These are phyloP conservation scores for Calephelis virginiensis DNA, from an alignment of 1,140 invertebrate genomes.

Conservation along the genomic window DNA sequence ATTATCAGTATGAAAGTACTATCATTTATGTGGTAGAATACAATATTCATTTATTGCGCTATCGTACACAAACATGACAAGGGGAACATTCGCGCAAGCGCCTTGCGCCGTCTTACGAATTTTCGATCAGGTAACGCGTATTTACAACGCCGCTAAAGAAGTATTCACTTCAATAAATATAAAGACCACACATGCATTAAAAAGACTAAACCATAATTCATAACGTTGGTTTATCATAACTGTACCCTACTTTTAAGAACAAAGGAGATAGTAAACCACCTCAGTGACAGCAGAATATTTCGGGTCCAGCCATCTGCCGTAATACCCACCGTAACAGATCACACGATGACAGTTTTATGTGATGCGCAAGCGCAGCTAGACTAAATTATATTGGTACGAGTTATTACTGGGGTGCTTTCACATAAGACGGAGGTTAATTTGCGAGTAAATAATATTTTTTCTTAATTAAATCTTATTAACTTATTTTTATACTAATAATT, in stretches of 20 bases:
- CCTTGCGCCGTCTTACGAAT: no score
- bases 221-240: background rate
- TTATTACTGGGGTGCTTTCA: conserved; percentile 20
- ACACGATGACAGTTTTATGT: conserved; percentile 40
- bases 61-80: no score
- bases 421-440: conserved; percentile 13
- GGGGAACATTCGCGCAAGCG: no score
- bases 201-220: background rate
- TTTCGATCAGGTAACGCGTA: no score
- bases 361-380: conserved; percentile 31
- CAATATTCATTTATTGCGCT: no score
- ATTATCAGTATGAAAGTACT: no score
- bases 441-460: background rate
- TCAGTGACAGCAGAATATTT: conserved; percentile 17
- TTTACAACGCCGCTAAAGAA: no score
- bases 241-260: background rate
- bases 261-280: conserved; percentile 13
- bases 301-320: conserved; percentile 7
- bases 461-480: no score
- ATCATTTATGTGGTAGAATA: no score
- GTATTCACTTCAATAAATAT: no score
- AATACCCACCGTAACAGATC: conserved; percentile 27
- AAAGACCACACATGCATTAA: background rate
- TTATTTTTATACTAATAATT: no score
- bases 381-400: conserved; percentile 20